Conservation (phyloP, 2,797 vertebrate genomes). For the Crypturellus tataupa region DNA sequence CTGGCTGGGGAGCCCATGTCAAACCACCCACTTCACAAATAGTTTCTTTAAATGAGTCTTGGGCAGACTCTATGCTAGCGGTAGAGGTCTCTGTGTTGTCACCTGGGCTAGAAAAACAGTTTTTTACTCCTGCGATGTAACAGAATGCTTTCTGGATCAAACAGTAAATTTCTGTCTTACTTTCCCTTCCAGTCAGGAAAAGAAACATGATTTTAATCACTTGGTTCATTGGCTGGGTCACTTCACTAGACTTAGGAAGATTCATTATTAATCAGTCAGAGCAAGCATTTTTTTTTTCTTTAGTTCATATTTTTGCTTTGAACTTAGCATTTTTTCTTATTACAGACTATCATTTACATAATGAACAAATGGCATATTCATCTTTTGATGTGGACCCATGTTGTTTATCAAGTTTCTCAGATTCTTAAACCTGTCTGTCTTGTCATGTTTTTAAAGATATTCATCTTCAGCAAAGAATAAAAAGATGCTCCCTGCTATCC, state of each 20-base stretch:
- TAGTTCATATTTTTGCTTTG: conserved; percentile 32
- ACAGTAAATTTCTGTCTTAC: background rate
- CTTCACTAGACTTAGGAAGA: background rate
- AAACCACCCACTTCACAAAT: background rate
- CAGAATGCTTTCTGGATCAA: background rate
- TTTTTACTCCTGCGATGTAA: background rate
- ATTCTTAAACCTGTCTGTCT: conserved; percentile 4
- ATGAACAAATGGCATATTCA: conserved; percentile 12
- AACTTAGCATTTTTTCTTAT: background rate
- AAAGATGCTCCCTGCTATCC: background rate
- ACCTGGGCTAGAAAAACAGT: background rate
- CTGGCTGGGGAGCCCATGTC: rapidly evolving
- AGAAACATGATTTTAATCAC: background rate
- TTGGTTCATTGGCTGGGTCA: background rate
- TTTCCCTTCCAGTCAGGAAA: background rate
- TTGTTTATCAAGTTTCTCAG: conserved; percentile 20
- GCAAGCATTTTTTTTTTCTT: background rate
- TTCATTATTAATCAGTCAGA: conserved; percentile 19
- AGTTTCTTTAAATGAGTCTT: background rate
- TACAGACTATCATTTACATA: conserved; percentile 2
- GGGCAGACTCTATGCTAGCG: background rate
- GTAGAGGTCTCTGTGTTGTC: background rate
- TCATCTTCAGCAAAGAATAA: background rate
- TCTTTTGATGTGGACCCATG: conserved; percentile 8
- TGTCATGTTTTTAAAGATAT: background rate